Evolutionary conservation across 2,113 vertebrate species (phyloP), one percentile per base, ranked within the genome.

Genomic region (Pomatostomus ruficeps): DNA sequence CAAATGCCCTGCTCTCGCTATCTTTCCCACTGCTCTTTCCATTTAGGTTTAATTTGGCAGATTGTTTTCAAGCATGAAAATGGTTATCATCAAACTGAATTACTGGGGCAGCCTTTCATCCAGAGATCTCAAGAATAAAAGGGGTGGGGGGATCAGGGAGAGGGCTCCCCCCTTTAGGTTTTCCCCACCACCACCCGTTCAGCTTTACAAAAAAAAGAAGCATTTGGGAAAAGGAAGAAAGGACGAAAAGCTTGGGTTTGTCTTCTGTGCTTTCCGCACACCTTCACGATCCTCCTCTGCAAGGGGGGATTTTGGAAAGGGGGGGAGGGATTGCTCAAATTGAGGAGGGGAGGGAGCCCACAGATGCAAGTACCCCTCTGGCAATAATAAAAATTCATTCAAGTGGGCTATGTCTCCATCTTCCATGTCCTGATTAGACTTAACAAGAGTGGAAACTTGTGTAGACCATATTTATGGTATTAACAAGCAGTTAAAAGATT

Each of bases 401-500:
- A 63, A 90, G 66, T 58, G 80, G 82, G 91, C 74, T 91, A 57
- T 62, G 73, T 71, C 93, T 95, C 74, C 65, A 85, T 96, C 84
- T 84, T 77, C 90, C 45, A 93, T 92, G 76, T 75, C 62, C 96
- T 94, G 97, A 97, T 94, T 96, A 97, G 93, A 85, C 94, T 96
- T 91, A 97, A 96, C 97, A 97, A 77, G 97, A 98, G 96, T 95
- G 91, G 95, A 95, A 97, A 97, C 96, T 98, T 98, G 94, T 97
- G 95, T 89, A 97, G 96, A 96, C 96, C 97, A 84, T 97, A 97
- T 95, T 97, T 97, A 97, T 97, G 97, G 97, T 97, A 97, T 97
- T 97, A 97, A 98, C 97, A 97, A 97, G 95, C 97, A 97, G 97
- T 97, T 97, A 96, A 97, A 97, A 97, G 97, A 98, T 97, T 97